Base-by-base conservation (phyloP, 2,797 vertebrate genomes). In the Champsocephalus gunnari region DNA sequence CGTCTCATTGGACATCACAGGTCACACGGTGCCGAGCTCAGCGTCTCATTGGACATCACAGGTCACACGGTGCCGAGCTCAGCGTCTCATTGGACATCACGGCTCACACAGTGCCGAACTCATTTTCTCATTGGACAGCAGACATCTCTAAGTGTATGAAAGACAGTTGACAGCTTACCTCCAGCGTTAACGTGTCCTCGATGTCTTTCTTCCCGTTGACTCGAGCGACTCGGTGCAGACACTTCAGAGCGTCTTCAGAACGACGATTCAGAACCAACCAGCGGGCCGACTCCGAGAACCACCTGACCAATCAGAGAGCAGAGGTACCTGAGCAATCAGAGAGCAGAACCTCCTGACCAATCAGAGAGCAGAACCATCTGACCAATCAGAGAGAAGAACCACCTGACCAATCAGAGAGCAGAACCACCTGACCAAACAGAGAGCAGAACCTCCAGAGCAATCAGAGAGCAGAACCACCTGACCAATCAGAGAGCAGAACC, bases 201-300 rank as follows among this genome's bases (percentile, higher is more conserved):
- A 78, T 63, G 50, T 94, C 90, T 1, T 87, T 71, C 79, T 90
- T 94, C 1, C 93, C 86, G 0, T 96, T 96, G 43, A 94, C 89
- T 11, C 77, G 82, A 38, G 94, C 95, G 0, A 95, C 94, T 19
- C 89, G 60, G 16, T 93, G 92, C 38, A 96, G 90, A 34, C 32
- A 79, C 59, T 87, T 91, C n/a, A 95, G 80, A 0, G 94, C 95
- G 0, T 95, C 82, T 0, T 87, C 87, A 3, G 91, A 84, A 5
- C 74, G 82, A 3, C 66, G 87, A 8, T 91, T 94, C 53, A 96
- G 73, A 49, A 95, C 85, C 74, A 94, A 61, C 95, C 95, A 96
- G 3, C 95, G 93, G 3, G 95, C 93, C 0, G 95, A 96, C 80
- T 96, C 95, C 0, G 88, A 67, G 60, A 69, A 93, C 94, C 94